These are phyloP conservation scores for Hirtodrosophila alboralis DNA, from an alignment of 2,888 invertebrate species.

Conservation along the genomic window DNA sequence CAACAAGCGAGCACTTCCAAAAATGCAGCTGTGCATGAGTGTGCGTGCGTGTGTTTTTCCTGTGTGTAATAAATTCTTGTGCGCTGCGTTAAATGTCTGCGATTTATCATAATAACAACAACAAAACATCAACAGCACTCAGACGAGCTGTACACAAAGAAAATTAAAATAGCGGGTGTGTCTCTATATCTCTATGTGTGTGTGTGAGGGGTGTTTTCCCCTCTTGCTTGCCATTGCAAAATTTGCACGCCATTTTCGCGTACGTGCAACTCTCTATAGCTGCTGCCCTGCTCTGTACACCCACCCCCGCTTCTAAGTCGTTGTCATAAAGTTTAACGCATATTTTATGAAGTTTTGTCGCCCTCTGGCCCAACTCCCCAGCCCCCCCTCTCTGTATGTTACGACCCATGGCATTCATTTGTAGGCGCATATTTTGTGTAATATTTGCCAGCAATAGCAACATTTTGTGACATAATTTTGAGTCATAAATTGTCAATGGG, in stretches of 20 bases:
- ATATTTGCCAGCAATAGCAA: constrained; percentile 41
- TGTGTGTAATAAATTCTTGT: constrained; percentile 56
- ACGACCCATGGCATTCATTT: constrained; percentile 47
- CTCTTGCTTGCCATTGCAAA: constrained; percentile 43
- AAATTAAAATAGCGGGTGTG: constrained; percentile 54
- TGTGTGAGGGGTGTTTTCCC: not conserved
- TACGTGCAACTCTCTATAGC: constrained; percentile 44
- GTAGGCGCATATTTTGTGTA: constrained; percentile 59
- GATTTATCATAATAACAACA: constrained; percentile 68
- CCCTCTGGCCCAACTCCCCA: not conserved
- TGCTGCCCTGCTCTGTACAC: not conserved
- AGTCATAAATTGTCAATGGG: constrained; percentile 68
- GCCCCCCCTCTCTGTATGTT: constrained; percentile 1
- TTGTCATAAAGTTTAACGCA: constrained; percentile 65
- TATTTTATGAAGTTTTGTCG: constrained; percentile 61
- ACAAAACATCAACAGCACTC: constrained; percentile 56
- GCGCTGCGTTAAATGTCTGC: constrained; percentile 62
- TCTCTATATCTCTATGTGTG: constrained; percentile 1
- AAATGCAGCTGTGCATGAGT: constrained; percentile 40
- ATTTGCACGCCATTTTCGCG: constrained; percentile 65
- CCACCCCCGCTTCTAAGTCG: constrained; percentile 27
- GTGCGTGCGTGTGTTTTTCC: constrained; percentile 14
- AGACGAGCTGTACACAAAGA: constrained; percentile 47
- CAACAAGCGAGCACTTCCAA: constrained; percentile 53
- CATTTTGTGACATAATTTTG: constrained; percentile 72